Base-by-base conservation (phyloP, 2,797 vertebrate species). In the Todus mexicanus region DNA sequence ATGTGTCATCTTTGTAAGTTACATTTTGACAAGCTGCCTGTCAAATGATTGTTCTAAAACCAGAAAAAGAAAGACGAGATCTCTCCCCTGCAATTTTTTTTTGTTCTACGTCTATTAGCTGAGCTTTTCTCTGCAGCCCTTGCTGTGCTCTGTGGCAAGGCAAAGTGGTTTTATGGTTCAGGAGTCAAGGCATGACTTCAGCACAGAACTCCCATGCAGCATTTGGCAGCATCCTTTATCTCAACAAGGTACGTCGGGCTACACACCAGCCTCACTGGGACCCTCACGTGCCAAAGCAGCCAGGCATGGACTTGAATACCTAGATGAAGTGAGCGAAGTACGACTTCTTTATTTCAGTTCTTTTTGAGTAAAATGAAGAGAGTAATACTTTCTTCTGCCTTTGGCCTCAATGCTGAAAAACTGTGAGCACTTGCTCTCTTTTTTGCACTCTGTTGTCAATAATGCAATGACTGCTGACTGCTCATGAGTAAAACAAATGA, bases 1-100 rank as follows among this genome's bases (percentile, higher is more conserved):
- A 8, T 22, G 23, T 75, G 82, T 96, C 83, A 75, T 57, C 79
- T 80, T 69, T 48, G 47, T 31, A 37, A 92, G 61, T 47, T 70
- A 59, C 53, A 10, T 66, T 95, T 94, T 95, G 88, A 87, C 92
- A 94, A 94, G 80, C 72, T 89, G 90, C 75, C 78, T 87, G 38
- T 93, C 91, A 91, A 92, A 31, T 7, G 59, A 15, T 90, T 79
- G 60, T 89, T 92, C 76, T 79, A 74, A 92, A 96, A 81, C 31
- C 61, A 66, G 47, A 12, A 5, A 38, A 85, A 86, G 77, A 93
- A 87, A 74, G 89, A 37, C 77, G 33, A 53, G 56, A 51, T 86
- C 56, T 66, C 47, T 69, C 64, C 70, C 19, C 63, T 94, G 63
- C 72, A 56, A 7, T 65, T 91, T 63, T 89, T 66, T 72, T 7